Evolutionary conservation across 1,140 invertebrate species (phyloP), one percentile per base, ranked within the genome.

Genomic region (Sogatella furcifera): DNA sequence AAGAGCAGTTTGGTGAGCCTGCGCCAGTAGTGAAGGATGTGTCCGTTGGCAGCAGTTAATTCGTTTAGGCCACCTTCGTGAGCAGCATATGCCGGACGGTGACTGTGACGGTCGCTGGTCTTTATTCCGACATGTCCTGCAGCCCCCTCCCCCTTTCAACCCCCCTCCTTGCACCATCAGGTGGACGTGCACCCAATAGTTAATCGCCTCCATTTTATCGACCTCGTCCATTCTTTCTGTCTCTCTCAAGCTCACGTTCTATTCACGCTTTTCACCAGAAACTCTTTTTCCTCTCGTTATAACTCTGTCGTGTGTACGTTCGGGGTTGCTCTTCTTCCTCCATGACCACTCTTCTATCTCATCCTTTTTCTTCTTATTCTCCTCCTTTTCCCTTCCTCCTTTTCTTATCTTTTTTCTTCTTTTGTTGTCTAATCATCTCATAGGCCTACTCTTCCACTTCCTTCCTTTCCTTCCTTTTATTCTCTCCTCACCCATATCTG

Each of bases 261-360:
- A 8, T 38, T 38, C 9, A 3, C 34, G 34, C 34, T 38, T 38
- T 38, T 10, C 34, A 38, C 34, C 1, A 10, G 9, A 38, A 38
- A 38, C 34, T 38, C 34, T 38, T 38, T 31, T 38, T 38, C 34
- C 34, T 38, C 34, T 38, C 34, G 34, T 38, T 38, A 38, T 38
- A 38, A 38, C 34, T 22, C 52, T 53, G 52, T 53, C 52, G 52
- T 28, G 22, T 28, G 31, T 31, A 53, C 52, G 15, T 28, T 52
- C 8, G 46, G 13, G 22, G 17, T 22, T n/a, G 15, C 55, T 59
- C 28, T 57, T 53, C 61, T 64, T 60, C 56, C 61, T 57, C 43
- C 55, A 59, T 54, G 58, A 53, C 19, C 52, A 28, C 52, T 28
- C 3, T 22, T 22, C 17, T 5, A 28, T 14, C 22, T 11, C n/a